phyloP scores from a whole-genome alignment of 2,113 vertebrate genomes.

The Epinephelus fuscoguttatus region DNA sequence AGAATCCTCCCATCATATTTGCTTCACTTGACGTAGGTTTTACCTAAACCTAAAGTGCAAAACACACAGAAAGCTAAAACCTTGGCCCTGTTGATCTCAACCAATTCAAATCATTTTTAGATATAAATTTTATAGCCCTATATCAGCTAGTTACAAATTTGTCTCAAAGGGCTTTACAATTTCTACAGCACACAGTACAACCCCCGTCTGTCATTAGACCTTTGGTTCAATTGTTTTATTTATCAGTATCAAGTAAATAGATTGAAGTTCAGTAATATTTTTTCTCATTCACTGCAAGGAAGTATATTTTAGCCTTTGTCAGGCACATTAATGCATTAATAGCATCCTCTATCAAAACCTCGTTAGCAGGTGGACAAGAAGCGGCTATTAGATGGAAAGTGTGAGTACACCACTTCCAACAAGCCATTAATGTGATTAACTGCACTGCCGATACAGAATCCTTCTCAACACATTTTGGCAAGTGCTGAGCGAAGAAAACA shows the following conservation, averaged over 20 bases:
- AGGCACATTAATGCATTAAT: constrained; percentile 34
- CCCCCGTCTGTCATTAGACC: background rate
- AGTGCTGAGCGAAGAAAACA: constrained; percentile 20
- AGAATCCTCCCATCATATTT: background rate
- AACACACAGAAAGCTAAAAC: background rate
- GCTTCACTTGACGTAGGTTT: background rate
- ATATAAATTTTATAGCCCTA: background rate
- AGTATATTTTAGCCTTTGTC: constrained; percentile 5
- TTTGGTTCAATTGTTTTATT: background rate
- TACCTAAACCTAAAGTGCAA: background rate
- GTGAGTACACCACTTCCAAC: background rate
- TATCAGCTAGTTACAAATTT: background rate
- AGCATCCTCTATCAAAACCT: constrained; percentile 47
- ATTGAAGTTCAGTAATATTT: background rate
- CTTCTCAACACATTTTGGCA: constrained; percentile 8
- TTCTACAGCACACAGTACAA: background rate
- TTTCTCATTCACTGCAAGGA: background rate
- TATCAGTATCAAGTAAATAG: background rate
- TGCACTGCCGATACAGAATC: constrained; percentile 22
- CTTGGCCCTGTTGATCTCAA: background rate
- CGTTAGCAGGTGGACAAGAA: constrained; percentile 34
- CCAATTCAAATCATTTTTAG: background rate
- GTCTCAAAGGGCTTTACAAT: background rate
- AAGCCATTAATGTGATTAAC: constrained; percentile 52
- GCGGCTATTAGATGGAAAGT: constrained; percentile 17